Evolutionary conservation across 2,113 vertebrate genomes (phyloP).

Genomic region (Poeciliopsis prolifica): DNA sequence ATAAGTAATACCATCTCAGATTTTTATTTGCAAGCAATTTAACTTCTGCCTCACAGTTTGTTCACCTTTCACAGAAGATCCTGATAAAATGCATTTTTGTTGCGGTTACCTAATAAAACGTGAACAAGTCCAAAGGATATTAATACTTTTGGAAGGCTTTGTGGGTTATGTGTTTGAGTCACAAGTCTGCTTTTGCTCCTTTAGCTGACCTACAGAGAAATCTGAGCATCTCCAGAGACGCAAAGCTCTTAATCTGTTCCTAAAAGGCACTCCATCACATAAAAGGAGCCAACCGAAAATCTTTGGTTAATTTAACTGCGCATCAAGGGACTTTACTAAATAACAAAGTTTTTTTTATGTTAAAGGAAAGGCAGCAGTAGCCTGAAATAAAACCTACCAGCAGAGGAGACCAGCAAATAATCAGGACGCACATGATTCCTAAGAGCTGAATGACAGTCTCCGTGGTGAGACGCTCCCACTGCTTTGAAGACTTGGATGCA

Average conservation of each 20-base stretch:
- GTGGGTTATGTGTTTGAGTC: background rate
- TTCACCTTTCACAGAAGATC: background rate
- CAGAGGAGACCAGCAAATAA: constrained; percentile 92
- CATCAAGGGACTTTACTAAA: too few species aligned
- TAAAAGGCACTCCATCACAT: too few species aligned
- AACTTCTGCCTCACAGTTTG: background rate
- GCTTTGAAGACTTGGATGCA: constrained; percentile 79
- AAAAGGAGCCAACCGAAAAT: too few species aligned
- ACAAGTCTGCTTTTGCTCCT: background rate
- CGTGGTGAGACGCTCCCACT: constrained; percentile 91
- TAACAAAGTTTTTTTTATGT: too few species aligned
- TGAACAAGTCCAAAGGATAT: background rate
- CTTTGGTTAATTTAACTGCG: too few species aligned
- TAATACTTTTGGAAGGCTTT: background rate
- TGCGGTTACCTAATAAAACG: background rate
- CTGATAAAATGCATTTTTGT: background rate
- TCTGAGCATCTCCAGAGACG: too few species aligned
- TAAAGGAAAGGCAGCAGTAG: background rate
- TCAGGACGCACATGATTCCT: constrained; percentile 95
- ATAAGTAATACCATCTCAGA: background rate
- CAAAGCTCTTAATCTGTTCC: too few species aligned
- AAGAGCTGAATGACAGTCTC: constrained; percentile 93
- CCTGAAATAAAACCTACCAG: constrained; percentile 84
- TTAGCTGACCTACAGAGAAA: too few species aligned
- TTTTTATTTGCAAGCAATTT: background rate